Percentiles rank a stretch among this genome's conserved stretches.
These are phyloP conservation scores for Branchinecta lindahli DNA, from an alignment of 1,140 invertebrate genomes.

Conservation along the genomic window DNA sequence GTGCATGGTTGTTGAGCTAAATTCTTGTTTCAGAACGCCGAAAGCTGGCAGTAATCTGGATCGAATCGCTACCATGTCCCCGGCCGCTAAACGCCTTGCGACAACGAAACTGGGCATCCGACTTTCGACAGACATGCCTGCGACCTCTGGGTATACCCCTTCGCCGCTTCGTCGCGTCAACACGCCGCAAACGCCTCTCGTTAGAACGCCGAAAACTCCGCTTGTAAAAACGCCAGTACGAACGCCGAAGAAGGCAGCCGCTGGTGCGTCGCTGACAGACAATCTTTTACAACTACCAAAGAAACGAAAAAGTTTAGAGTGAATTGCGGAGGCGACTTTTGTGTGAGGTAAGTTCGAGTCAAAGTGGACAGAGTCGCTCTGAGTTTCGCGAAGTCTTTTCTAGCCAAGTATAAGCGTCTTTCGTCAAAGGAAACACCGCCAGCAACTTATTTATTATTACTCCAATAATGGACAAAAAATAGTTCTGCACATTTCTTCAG, in stretches of 20 bases:
- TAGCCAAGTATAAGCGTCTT: too few species aligned
- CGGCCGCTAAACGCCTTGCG: conserved; percentile 71
- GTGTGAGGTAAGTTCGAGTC: too few species aligned
- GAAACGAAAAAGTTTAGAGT: conserved; percentile 31
- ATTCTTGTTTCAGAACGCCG: conserved; percentile 25
- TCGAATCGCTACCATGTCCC: conserved; percentile 75
- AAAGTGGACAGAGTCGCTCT: too few species aligned
- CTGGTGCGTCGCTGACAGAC: conserved; percentile 45
- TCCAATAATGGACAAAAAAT: too few species aligned
- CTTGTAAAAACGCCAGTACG: conserved; percentile 24
- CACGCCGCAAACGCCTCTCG: conserved; percentile 22
- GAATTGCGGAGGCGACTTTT: background rate
- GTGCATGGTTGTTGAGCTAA: too few species aligned
- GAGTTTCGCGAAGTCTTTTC: too few species aligned
- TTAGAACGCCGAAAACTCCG: conserved; percentile 27
- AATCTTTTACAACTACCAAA: conserved; percentile 57
- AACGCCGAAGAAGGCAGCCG: conserved; percentile 21
- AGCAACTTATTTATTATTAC: too few species aligned
- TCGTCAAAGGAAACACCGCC: too few species aligned
- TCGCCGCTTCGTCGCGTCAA: conserved; percentile 19
- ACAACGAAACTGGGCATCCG: conserved; percentile 36
- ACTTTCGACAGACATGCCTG: conserved; percentile 35
- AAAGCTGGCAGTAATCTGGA: conserved; percentile 40
- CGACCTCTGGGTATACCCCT: conserved; percentile 40
- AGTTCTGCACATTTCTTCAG: too few species aligned